Evolutionary conservation across 2,888 invertebrate species (phyloP), one percentile per base, ranked within the genome.

Genomic region (Melangyna quadrimaculata): DNA sequence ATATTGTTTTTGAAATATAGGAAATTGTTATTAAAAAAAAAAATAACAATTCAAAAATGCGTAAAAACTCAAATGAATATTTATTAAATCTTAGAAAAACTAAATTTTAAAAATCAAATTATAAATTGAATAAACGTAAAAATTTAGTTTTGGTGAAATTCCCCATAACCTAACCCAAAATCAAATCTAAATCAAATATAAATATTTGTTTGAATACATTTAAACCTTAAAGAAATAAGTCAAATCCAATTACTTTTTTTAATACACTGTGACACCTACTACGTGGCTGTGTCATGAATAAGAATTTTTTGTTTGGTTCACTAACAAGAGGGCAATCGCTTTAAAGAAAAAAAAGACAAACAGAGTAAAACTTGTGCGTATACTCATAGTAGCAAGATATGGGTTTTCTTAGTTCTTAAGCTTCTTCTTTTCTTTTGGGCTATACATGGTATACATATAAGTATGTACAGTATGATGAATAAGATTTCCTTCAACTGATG

Each of bases 221-320:
- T 65, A 45, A 32, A 32, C 65, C 29, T 29, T 35, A 29, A 14
- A 3, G 14, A 32, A 17, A 22, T 8, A 48, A 65, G 29, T 48
- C 22, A 67, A 51, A 67, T 67, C 48, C 67, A 48, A 67, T 67
- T 67, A 35, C 67, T 48, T 67, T 67, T 19, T 65, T 45, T 12
- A 29, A 45, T 27, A 3, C 45, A 43, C 45, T 65, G 63, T 65
- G 45, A 45, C 63, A 65, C 63, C 45, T 65, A 19, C 63, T 65
- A 65, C 63, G 63, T 65, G 63, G 27, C 29, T 7, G 45, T 45
- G 63, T 45, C 45, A 59, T 57, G 59, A 22, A 59, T 59, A 59
- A 19, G 32, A 35, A 35, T 59, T 35, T 7, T 55, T 4, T 37
- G 40, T n/a, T 37, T 37, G n/a, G n/a, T 17, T 22, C 4, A 27